Conservation (phyloP, 2,888 invertebrate genomes). For the Sesamia inferens region DNA sequence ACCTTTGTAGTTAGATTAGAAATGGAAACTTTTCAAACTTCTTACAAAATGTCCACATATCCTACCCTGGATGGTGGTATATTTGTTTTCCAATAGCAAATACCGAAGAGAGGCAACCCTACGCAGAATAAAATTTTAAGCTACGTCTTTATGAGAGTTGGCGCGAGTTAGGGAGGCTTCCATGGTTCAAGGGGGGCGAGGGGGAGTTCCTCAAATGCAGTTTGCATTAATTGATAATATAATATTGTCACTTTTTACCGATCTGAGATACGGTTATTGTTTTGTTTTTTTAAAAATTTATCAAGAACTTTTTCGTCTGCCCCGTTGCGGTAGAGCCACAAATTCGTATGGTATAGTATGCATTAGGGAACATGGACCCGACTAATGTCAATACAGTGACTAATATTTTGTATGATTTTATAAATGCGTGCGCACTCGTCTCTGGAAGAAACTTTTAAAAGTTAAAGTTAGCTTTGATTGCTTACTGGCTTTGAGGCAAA, state of each 20-base stretch:
- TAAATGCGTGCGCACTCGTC: too few species aligned
- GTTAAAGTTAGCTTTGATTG: not conserved
- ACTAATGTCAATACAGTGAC: not conserved
- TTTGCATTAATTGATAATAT: constrained; percentile 66
- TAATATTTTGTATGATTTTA: not conserved
- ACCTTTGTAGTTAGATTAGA: not conserved
- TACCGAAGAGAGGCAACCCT: constrained; percentile 38
- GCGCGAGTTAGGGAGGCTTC: constrained; percentile 56
- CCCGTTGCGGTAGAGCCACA: constrained; percentile 3
- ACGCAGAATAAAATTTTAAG: constrained; percentile 57
- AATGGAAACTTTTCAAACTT: not conserved
- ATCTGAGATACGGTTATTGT: constrained; percentile 59
- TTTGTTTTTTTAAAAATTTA: constrained; percentile 53
- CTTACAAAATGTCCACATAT: not conserved
- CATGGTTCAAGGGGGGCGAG: constrained; percentile 1
- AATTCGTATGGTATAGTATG: not conserved
- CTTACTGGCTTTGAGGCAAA: too few species aligned
- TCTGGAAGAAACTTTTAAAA: not conserved
- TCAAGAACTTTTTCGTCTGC: constrained; percentile 9
- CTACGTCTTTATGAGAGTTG: constrained; percentile 60
- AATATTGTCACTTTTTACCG: constrained; percentile 59
- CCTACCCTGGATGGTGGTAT: too few species aligned
- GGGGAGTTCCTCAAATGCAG: constrained; percentile 58
- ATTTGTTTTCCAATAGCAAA: too few species aligned
- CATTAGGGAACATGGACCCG: not conserved